A percentile compares a stretch with the other conserved stretches of the same genome.
These are phyloP conservation scores for Syngnathus typhle DNA, from an alignment of 2,113 vertebrate species.

Conservation along the genomic window DNA sequence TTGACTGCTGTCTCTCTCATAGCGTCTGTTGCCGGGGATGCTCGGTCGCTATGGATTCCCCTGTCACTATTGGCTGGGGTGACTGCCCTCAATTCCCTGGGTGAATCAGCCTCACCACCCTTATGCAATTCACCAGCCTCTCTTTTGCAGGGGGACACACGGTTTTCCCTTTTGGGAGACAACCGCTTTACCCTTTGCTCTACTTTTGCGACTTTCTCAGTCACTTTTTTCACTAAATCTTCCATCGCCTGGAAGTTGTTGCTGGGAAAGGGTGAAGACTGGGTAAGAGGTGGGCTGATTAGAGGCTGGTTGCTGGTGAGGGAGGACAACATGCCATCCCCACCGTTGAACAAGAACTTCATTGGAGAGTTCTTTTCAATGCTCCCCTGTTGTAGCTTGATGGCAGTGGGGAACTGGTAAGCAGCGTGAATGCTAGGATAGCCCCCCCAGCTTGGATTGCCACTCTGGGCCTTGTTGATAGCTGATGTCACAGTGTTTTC, in stretches of 20 bases:
- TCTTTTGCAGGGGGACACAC: slow-evolving; percentile 77
- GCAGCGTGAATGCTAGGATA: slow-evolving; percentile 98
- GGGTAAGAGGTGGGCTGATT: slow-evolving; percentile 78
- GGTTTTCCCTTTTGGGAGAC: slow-evolving; percentile 76
- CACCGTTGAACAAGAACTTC: slow-evolving; percentile 79
- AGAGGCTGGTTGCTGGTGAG: slow-evolving; percentile 81
- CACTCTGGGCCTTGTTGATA: slow-evolving; percentile 97
- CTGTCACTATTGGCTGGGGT: slow-evolving; percentile 77
- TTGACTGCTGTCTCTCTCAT: slow-evolving; percentile 64
- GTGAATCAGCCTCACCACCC: slow-evolving; percentile 68
- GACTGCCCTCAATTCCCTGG: slow-evolving; percentile 73
- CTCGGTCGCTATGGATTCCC: slow-evolving; percentile 61
- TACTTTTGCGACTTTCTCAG: slow-evolving; percentile 86
- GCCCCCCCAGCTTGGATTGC: slow-evolving; percentile 94
- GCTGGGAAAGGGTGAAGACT: slow-evolving; percentile 83
- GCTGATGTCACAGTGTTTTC: slow-evolving; percentile 96
- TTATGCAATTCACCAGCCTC: slow-evolving; percentile 77
- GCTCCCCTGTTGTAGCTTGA: slow-evolving; percentile 79
- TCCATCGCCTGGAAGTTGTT: slow-evolving; percentile 93
- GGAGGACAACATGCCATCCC: slow-evolving; percentile 68
- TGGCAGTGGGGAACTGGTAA: slow-evolving; percentile 93
- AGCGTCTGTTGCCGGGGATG: slow-evolving; percentile 61
- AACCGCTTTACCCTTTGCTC: slow-evolving; percentile 85
- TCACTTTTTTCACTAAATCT: slow-evolving; percentile 90
- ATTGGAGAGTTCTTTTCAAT: slow-evolving; percentile 78